Conservation (phyloP, 2,113 vertebrate genomes). For the Phylloscopus whistleri region DNA sequence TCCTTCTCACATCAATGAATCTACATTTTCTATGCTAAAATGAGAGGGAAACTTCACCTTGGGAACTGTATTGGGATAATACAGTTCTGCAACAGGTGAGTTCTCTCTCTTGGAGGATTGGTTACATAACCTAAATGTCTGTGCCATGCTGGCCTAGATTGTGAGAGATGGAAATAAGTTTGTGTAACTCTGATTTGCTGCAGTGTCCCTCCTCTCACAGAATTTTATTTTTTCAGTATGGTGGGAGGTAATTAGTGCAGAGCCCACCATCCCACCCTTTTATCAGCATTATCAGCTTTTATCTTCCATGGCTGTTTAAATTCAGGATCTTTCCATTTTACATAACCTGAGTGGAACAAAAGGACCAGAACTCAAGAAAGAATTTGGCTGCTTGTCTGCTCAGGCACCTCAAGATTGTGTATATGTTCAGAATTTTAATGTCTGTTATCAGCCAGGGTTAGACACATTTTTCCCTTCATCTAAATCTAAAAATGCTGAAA, state of each 20-base stretch:
- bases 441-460: not conserved
- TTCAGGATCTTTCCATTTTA: not conserved
- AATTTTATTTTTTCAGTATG: not conserved
- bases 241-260: not conserved
- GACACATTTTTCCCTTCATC: constrained; percentile 51
- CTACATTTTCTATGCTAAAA: not conserved
- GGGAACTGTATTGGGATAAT: not conserved
- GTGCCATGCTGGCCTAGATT: not conserved
- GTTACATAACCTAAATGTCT: not conserved
- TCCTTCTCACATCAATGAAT: not conserved
- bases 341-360: not conserved
- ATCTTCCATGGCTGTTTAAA: not conserved
- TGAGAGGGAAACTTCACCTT: not conserved
- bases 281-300: not conserved
- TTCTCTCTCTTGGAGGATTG: not conserved
- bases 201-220: not conserved
- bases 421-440: constrained; percentile 54
- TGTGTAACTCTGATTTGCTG: not conserved
- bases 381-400: not conserved
- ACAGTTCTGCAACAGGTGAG: not conserved
- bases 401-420: not conserved
- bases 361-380: not conserved
- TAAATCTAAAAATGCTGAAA: constrained; percentile 64
- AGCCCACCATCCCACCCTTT: not conserved
- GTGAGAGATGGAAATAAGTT: not conserved